phyloP scores from a whole-genome alignment of 2,113 vertebrate genomes.

The Alligator mississippiensis region DNA sequence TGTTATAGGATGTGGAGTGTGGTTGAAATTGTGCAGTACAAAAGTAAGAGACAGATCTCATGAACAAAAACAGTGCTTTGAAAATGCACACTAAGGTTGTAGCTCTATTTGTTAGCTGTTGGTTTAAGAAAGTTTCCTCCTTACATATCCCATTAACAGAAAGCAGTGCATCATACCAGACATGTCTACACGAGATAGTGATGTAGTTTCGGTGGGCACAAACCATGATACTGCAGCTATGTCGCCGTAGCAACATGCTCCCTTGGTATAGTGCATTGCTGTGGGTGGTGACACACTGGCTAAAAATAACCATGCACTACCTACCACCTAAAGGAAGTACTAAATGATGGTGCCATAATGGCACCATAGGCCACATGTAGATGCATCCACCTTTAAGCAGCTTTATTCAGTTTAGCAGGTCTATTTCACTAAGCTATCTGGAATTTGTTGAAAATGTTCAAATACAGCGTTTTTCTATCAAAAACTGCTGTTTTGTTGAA shows the following conservation, averaged over 20 bases:
- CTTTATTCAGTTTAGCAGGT: background rate
- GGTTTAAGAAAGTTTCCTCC: background rate
- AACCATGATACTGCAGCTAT: no score
- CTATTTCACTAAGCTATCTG: background rate
- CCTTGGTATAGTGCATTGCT: no score
- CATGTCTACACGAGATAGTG: no score
- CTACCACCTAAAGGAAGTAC: no score
- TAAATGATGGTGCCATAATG: no score
- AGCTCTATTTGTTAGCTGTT: background rate
- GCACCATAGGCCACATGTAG: no score
- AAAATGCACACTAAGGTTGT: background rate
- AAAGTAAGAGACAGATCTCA: background rate
- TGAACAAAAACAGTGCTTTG: conserved; percentile 22
- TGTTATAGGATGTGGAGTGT: background rate
- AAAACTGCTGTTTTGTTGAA: background rate
- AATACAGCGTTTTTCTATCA: background rate
- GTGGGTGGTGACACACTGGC: no score
- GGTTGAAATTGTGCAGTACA: background rate
- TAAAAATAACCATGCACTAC: no score
- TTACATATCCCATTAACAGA: background rate
- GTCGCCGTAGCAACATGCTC: no score
- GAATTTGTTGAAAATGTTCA: background rate
- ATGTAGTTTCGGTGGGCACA: no score
- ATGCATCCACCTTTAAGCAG: background rate
- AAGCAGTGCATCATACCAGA: background rate